phyloP scores from a whole-genome alignment of 2,113 vertebrate genomes.

The Lonchura striata region DNA sequence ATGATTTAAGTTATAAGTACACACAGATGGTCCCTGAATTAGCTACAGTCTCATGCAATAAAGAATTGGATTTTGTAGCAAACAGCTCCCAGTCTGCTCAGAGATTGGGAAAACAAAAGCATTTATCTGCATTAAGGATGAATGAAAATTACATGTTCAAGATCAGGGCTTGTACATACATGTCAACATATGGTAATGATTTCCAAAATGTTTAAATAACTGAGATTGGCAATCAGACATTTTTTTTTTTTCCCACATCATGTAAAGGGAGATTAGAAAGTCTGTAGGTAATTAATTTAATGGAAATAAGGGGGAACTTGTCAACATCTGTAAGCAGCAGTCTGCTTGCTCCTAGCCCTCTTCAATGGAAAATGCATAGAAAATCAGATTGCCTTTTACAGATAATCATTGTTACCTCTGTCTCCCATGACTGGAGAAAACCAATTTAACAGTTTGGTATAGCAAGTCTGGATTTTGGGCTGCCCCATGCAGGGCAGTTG shows the following conservation, averaged over 20 bases:
- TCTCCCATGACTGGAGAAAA: not conserved
- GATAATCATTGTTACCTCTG: not conserved
- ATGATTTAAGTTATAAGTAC: slow-evolving; percentile 31
- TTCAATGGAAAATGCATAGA: not conserved
- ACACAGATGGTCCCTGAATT: slow-evolving; percentile 52
- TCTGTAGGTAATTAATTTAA: not conserved
- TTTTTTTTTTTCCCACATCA: not conserved
- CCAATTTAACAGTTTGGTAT: fast-evolving
- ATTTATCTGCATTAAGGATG: not conserved
- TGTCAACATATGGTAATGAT: not conserved
- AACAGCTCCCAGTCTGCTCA: not conserved
- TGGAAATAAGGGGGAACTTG: not conserved
- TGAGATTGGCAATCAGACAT: not conserved
- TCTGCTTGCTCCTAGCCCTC: not conserved
- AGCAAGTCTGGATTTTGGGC: not conserved
- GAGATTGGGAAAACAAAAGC: not conserved
- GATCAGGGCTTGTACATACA: not conserved
- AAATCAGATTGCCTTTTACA: not conserved
- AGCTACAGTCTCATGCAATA: not conserved
- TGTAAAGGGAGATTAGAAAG: not conserved
- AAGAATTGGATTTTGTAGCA: not conserved
- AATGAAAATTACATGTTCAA: not conserved
- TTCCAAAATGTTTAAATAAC: not conserved
- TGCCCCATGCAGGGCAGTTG: not conserved
- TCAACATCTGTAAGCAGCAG: not conserved